A percentile compares a stretch with the other conserved stretches of the same genome.
Conservation (phyloP, 2,113 vertebrate genomes). For the Phalacrocorax aristotelis region DNA sequence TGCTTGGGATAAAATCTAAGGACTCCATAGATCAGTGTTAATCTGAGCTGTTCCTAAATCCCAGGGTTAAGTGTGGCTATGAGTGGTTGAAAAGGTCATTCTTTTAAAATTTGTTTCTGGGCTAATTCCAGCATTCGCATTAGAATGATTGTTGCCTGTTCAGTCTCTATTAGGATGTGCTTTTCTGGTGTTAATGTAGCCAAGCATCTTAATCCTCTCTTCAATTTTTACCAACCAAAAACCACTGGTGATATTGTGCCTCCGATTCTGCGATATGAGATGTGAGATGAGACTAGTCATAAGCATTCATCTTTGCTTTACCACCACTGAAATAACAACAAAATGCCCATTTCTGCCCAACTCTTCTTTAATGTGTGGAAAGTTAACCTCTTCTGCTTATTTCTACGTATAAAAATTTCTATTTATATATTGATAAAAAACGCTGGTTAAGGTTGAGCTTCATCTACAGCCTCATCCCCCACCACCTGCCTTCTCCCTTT, state of each 20-base stretch:
- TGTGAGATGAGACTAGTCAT: background rate
- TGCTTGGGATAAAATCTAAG: conserved; percentile 1
- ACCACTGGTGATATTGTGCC: background rate
- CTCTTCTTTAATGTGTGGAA: background rate
- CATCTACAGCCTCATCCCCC: background rate
- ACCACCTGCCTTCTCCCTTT: background rate
- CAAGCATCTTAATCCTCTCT: background rate
- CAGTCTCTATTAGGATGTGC: background rate
- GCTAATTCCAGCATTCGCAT: background rate
- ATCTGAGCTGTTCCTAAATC: background rate
- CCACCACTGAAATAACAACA: background rate
- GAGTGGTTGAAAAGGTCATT: conserved; percentile 8
- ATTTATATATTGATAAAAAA: background rate
- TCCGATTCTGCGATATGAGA: background rate
- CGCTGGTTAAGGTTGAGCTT: background rate
- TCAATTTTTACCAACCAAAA: background rate
- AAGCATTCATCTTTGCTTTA: background rate
- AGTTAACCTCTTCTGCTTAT: background rate
- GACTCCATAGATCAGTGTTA: background rate
- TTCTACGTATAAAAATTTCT: background rate
- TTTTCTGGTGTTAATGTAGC: background rate
- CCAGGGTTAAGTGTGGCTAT: background rate
- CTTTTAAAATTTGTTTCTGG: background rate
- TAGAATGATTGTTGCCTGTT: conserved; percentile 8
- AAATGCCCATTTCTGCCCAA: background rate